These are phyloP conservation scores for Pseudachorutes palmiensis DNA, from an alignment of 1,140 invertebrate species.

Conservation along the genomic window DNA sequence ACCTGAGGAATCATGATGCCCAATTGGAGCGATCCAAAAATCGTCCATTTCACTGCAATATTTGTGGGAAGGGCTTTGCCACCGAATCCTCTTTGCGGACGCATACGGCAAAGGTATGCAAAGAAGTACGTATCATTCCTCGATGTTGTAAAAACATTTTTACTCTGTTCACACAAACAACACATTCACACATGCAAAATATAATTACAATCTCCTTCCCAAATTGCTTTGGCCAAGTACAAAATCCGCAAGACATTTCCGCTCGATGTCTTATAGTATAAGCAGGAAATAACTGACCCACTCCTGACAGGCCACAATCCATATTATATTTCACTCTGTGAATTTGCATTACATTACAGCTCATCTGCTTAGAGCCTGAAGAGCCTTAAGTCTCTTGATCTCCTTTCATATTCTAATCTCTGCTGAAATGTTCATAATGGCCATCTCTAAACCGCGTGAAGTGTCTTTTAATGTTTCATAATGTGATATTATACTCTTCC, in stretches of 20 bases:
- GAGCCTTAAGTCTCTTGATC: background rate
- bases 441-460: slow-evolving; percentile 31
- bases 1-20: slow-evolving; percentile 90
- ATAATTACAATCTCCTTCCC: background rate
- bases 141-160: slow-evolving; percentile 19
- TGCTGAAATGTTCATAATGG: slow-evolving; percentile 11
- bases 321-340: background rate
- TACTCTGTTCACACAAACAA: slow-evolving; percentile 3
- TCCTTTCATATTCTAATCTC: slow-evolving; percentile 18
- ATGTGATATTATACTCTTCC: slow-evolving; percentile 4
- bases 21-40: slow-evolving; percentile 91
- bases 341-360: background rate
- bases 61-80: slow-evolving; percentile 93
- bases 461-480: slow-evolving; percentile 17
- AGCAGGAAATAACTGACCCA: background rate
- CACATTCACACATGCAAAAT: background rate
- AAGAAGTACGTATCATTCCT: slow-evolving; percentile 34
- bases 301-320: background rate
- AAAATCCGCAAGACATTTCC: too few species aligned
- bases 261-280: too few species aligned
- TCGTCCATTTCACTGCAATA: slow-evolving; percentile 87
- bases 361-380: too few species aligned
- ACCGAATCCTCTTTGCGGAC: slow-evolving; percentile 89
- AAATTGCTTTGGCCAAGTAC: background rate
- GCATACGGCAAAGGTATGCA: slow-evolving; percentile 90